phyloP scores from a whole-genome alignment of 2,888 invertebrate species.

The Acronicta aceris region DNA sequence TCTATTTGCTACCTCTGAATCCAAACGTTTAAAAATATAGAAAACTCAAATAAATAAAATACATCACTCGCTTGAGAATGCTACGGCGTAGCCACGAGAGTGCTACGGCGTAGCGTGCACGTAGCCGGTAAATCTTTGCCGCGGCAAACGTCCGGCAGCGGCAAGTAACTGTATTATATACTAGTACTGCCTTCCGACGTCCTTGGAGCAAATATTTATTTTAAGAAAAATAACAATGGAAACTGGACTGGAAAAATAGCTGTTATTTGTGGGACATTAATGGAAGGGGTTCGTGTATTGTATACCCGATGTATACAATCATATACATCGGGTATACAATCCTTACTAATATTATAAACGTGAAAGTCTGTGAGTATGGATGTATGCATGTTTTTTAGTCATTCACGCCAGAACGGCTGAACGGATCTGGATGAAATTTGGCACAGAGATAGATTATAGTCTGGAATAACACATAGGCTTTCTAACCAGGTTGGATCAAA shows the following conservation, averaged over 20 bases:
- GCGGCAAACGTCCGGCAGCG: constrained; percentile 44
- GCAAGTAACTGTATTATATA: constrained; percentile 49
- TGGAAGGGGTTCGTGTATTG: too few relatives aligned
- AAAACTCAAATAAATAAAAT: constrained; percentile 47
- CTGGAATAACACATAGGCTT: too few relatives aligned
- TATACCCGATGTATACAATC: too few relatives aligned
- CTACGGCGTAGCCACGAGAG: constrained; percentile 45
- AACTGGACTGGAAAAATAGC: constrained; percentile 4
- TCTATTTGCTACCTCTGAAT: constrained; percentile 8
- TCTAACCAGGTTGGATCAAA: too few relatives aligned
- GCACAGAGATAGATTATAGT: too few relatives aligned
- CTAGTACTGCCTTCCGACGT: constrained; percentile 28
- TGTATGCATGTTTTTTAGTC: too few relatives aligned
- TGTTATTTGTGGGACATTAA: not conserved
- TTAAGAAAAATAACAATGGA: constrained; percentile 10
- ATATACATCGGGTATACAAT: too few relatives aligned
- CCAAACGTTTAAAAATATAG: constrained; percentile 43
- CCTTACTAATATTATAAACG: too few relatives aligned
- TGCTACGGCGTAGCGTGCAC: constrained; percentile 58
- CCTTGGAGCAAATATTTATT: constrained; percentile 30
- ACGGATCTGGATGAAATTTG: too few relatives aligned
- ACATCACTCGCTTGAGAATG: constrained; percentile 34
- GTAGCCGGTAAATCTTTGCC: constrained; percentile 53
- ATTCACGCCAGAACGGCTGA: too few relatives aligned
- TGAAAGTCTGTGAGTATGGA: too few relatives aligned